Evolutionary conservation across 2,888 invertebrate genomes (phyloP), one percentile per base, ranked within the genome.

Genomic region (Trichopoda pennipes): DNA sequence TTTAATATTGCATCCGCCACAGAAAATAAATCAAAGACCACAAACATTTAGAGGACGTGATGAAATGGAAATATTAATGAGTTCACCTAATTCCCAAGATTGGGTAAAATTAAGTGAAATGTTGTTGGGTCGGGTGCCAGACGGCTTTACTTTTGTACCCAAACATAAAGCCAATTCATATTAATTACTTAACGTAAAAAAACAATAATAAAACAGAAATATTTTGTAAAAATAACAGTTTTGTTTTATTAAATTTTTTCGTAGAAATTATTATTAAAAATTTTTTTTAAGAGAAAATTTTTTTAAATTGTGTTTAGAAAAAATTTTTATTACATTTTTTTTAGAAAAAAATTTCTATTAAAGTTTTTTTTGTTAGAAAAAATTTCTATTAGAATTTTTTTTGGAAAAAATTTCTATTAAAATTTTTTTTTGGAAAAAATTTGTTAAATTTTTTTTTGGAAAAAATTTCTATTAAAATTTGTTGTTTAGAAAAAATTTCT

Each of bases 81-180:
- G 95, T 21, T 97, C 97, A 70, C 92, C 94, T 0, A 95, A 95
- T 86, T 96, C 96, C 86, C 91, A 94, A 14, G 98, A 98, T 91
- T 99, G 98, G 98, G 94, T 98, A 56, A 96, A 96, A 92, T 94
- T 98, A 80, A 97, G 97, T 92, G 98, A 99, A 93, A 98, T 99
- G 97, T 91, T 99, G 53, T 92, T 99, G 68, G 99, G 99, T 3
- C 96, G 95, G 82, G 97, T 98, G 51, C 98, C 99, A 32, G 95
- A 96, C 56, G 95, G 95, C 77, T 99, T 98, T 90, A 92, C 93
- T 73, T 99, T 99, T 91, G 92, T 99, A 87, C 99, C 99, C 44
- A 99, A 99, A 91, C 99, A 99, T 92, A 99, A 97, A 92, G 99
- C 99, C 35, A 99, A 98, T 92, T 95, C 99, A 12, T 99, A 95